phyloP scores from a whole-genome alignment of 2,888 invertebrate species.

The Prenolepis imparis region DNA sequence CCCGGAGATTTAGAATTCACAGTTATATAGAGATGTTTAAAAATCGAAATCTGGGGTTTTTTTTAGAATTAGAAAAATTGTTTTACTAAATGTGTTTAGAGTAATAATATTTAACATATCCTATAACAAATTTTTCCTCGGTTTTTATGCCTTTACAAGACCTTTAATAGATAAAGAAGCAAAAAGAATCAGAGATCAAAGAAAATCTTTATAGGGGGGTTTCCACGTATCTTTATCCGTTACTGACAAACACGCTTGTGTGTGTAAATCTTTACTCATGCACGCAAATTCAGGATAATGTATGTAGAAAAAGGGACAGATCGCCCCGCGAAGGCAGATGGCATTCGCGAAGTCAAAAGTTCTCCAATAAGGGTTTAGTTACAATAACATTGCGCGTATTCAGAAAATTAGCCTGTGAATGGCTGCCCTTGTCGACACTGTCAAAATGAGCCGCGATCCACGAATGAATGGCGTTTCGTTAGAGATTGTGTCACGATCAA shows the following conservation, averaged over 20 bases:
- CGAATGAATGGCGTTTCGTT: slow-evolving; percentile 55
- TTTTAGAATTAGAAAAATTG: background rate
- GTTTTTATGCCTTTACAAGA: background rate
- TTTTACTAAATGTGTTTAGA: background rate
- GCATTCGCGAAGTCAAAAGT: slow-evolving; percentile 83
- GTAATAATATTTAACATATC: background rate
- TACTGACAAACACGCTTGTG: slow-evolving; percentile 9
- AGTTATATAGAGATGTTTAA: background rate
- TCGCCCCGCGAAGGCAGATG: slow-evolving; percentile 80
- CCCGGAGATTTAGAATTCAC: background rate
- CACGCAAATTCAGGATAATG: slow-evolving; percentile 52
- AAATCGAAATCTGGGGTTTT: background rate
- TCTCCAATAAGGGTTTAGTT: slow-evolving; percentile 81
- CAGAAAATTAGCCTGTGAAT: slow-evolving; percentile 76
- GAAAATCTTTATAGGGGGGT: background rate
- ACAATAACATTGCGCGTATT: slow-evolving; percentile 78
- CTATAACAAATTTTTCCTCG: background rate
- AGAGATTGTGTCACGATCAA: slow-evolving; percentile 39
- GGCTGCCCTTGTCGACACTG: slow-evolving; percentile 43
- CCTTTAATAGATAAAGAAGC: background rate
- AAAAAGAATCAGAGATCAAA: background rate
- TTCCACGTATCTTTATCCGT: background rate
- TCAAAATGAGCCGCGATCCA: slow-evolving; percentile 36
- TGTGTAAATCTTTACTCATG: slow-evolving; percentile 9
- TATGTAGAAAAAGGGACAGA: slow-evolving; percentile 56